Base-by-base conservation (phyloP, 2,888 invertebrate species). In the Dryocosmus kuriphilus region DNA sequence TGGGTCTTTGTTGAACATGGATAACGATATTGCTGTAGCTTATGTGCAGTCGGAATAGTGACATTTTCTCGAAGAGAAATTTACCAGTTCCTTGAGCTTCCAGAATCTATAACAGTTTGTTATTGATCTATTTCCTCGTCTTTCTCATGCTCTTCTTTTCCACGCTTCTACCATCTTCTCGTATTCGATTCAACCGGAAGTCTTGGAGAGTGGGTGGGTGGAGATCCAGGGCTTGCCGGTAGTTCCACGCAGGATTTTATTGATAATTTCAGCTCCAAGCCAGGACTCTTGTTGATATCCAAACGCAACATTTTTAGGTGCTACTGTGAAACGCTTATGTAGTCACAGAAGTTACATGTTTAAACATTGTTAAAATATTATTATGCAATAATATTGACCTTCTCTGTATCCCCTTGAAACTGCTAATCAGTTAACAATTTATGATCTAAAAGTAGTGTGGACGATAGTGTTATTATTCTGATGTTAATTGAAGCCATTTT, bases 81-180 rank as follows among this genome's bases (percentile, higher is more conserved):
- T 67, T 67, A 67, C 46, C 46, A 67, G 27, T 67, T 67, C 80
- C 81, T 77, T 77, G 73, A 82, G 82, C 83, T 83, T 82, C 84
- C 76, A 80, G 85, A 86, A 85, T 86, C 88, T 87, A 87, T 90
- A 90, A 90, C 89, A 89, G 89, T 89, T 90, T 89, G 88, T 90
- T 90, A 90, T 90, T 90, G 90, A 90, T 90, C 89, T 89, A 89
- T 87, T 89, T 87, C 86, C 79, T 84, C 85, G 86, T 82, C 85
- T 88, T 88, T 84, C 87, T 87, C 85, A 85, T 84, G 86, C 84
- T 87, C 88, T 88, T 88, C 88, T 87, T 87, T 87, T 65, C 75
- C 61, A 76, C 74, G 61, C 76, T 79, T 84, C 82, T 78, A 79
- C 80, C 78, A 81, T 82, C 83, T 82, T 85, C 84, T 83, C 80